Base-by-base conservation (phyloP, 2,888 invertebrate genomes). In the Drosophila peninsularis region DNA sequence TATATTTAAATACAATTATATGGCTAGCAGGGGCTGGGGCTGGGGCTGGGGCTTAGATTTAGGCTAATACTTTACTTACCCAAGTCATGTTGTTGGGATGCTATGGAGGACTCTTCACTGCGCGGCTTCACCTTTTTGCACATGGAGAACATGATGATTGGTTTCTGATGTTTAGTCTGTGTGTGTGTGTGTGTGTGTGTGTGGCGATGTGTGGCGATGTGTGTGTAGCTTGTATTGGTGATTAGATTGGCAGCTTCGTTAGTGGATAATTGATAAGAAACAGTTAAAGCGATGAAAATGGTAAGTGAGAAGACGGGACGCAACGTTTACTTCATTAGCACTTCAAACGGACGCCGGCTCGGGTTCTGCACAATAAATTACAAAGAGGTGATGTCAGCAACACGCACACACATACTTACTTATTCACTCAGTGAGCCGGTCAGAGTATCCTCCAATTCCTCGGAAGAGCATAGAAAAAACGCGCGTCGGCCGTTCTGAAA, bases 121-220 rank as follows among this genome's bases (percentile, higher is more conserved):
- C 86, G 86, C 62, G 92, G 90, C 76, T 91, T 92, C 71, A 91
- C 91, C 85, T 92, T 92, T 68, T 92, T 91, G 87, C 92, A 92
- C 92, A 92, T 92, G 77, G 92, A 92, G 73, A 92, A 92, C 92
- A 92, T 92, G 52, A 80, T 89, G 67, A 32, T 56, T 61, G 57
- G 49, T 30, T 55, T 65, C 39, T 24, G 60, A 41, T 47, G 45
- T n/a, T 50, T 27, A 30, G 10, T 45, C 27, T n/a, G 24, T 56
- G n/a, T 27, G n/a, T 41, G 47, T 37, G 62, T 30, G 50, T 24
- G 14, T 39, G 3, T 57, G 32, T 30, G 55, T 66, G 30, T 62
- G 34, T 34, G 17, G 52, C 30, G 53, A 24, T 30, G 7, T 7
- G 6, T 30, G n/a, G n/a, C n/a, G n/a, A n/a, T 41, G 47, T 37